Percentiles rank a stretch among this genome's conserved stretches.
Conservation (phyloP, 2,888 invertebrate species). For the Gnatocerus cornutus region DNA sequence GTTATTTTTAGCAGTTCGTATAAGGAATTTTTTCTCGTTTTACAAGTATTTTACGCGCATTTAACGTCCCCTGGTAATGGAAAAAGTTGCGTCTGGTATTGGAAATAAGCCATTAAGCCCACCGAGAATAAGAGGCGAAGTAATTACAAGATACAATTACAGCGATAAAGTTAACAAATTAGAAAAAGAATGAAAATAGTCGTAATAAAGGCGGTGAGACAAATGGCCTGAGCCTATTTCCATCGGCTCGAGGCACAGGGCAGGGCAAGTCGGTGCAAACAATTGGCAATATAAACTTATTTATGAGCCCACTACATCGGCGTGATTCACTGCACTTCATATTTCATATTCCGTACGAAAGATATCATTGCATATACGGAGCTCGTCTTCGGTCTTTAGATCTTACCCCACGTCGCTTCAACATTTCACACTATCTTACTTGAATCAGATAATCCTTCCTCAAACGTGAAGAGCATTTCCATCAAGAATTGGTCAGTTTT, state of each 20-base stretch:
- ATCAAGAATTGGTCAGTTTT: slow-evolving; percentile 38
- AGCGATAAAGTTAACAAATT: slow-evolving; percentile 57
- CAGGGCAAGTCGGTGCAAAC: slow-evolving; percentile 53
- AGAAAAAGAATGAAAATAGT: slow-evolving; percentile 54
- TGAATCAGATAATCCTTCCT: slow-evolving; percentile 4
- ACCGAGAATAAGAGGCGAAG: slow-evolving; percentile 49
- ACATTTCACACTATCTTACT: slow-evolving; percentile 16
- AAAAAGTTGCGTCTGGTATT: slow-evolving; percentile 25
- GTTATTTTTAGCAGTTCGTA: background rate
- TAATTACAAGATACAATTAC: slow-evolving; percentile 60
- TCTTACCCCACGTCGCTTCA: slow-evolving; percentile 28
- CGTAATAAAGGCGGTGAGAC: slow-evolving; percentile 56
- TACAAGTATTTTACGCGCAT: slow-evolving; percentile 7
- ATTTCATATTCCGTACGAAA: slow-evolving; percentile 61
- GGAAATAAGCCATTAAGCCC: slow-evolving; percentile 45
- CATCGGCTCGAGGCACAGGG: slow-evolving; percentile 49
- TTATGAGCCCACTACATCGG: slow-evolving; percentile 50
- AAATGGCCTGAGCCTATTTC: slow-evolving; percentile 57
- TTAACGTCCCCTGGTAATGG: slow-evolving; percentile 18
- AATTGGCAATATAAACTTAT: slow-evolving; percentile 53
- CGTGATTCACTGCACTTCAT: slow-evolving; percentile 63
- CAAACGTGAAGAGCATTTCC: slow-evolving; percentile 38
- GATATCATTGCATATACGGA: slow-evolving; percentile 56
- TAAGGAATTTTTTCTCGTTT: slow-evolving; percentile 4
- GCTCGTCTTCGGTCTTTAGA: slow-evolving; percentile 11